Percentiles rank a stretch among this genome's conserved stretches.
These are phyloP conservation scores for Brenthis hecate DNA, from an alignment of 2,888 invertebrate genomes.

Conservation along the genomic window DNA sequence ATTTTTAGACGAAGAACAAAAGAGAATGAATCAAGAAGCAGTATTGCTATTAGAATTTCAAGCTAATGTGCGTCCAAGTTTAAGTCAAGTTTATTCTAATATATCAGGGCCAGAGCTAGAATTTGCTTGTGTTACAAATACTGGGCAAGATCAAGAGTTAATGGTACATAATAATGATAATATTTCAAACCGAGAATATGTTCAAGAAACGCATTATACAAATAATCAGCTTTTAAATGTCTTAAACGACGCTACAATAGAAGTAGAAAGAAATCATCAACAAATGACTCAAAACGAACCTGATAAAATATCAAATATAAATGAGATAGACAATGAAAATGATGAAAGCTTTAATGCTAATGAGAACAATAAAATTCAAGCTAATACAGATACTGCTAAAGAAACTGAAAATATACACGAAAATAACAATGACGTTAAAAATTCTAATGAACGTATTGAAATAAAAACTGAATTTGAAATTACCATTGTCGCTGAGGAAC, in stretches of 20 bases:
- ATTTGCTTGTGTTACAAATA: slow-evolving; percentile 67
- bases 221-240: slow-evolving; percentile 37
- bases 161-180: slow-evolving; percentile 39
- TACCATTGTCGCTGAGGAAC: slow-evolving; percentile 62
- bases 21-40: slow-evolving; percentile 78
- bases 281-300: slow-evolving; percentile 1
- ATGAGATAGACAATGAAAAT: background rate
- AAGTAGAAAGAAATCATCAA: slow-evolving; percentile 33
- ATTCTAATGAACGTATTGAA: slow-evolving; percentile 43
- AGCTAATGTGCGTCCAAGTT: slow-evolving; percentile 73
- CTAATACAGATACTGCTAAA: background rate
- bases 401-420: slow-evolving; percentile 30
- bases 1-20: slow-evolving; percentile 84
- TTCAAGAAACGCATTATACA: slow-evolving; percentile 34
- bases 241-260: slow-evolving; percentile 22
- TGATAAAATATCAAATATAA: slow-evolving; percentile 1
- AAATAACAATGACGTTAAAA: slow-evolving; percentile 12
- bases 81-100: slow-evolving; percentile 76
- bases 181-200: slow-evolving; percentile 19
- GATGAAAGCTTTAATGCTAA: slow-evolving; percentile 14
- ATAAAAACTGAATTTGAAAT: slow-evolving; percentile 55
- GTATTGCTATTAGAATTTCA: slow-evolving; percentile 75
- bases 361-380: background rate
- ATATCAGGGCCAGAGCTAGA: slow-evolving; percentile 77
- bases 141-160: slow-evolving; percentile 43